Evolutionary conservation across 2,797 vertebrate species (phyloP), one percentile per base, ranked within the genome.

Genomic region (Notoglanidium macrostoma): DNA sequence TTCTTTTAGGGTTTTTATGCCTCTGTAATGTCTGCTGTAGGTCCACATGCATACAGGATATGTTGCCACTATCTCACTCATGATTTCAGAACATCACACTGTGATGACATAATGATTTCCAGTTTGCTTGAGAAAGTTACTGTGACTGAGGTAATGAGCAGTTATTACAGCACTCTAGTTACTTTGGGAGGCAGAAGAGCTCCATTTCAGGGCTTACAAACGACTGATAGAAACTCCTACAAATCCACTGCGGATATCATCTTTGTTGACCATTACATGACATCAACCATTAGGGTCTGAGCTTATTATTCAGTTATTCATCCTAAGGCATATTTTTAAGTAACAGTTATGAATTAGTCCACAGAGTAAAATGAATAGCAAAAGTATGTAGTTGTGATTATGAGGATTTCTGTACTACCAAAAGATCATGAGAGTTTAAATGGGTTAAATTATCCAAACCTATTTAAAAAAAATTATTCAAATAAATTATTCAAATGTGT

Each of bases 61-160:
- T 15, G 12, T 21, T 29, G 80, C 46, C 26, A 51, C 40, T 49
- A 63, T n/a, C 40, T 81, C 79, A 61, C 77, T 80, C 23, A 57
- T 57, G 55, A 79, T 80, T 80, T 61, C 5, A 80, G 32, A 80
- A 54, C 55, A 44, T 26, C 78, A 61, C 78, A 80, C 35, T 83
- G 80, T 83, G 61, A 83, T 83, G 80, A 83, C 61, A 67, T 83
- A 49, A 83, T 49, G 44, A 83, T 83, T 83, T 67, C 61, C 61
- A 65, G 17, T 67, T 61, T 80, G 32, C 21, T 80, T 44, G 2
- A 61, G 55, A 61, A 82, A 26, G 79, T 32, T 77, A 19, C 54
- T 70, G 49, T 35, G 67, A 78, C 72, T 49, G 57, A 76, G 61
- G 55, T 51, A 83, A 83, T 67, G 61, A 83, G 44, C 61, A 65